These are phyloP conservation scores for Gisinianus flammeolus DNA, from an alignment of 2,888 invertebrate genomes.

Conservation along the genomic window DNA sequence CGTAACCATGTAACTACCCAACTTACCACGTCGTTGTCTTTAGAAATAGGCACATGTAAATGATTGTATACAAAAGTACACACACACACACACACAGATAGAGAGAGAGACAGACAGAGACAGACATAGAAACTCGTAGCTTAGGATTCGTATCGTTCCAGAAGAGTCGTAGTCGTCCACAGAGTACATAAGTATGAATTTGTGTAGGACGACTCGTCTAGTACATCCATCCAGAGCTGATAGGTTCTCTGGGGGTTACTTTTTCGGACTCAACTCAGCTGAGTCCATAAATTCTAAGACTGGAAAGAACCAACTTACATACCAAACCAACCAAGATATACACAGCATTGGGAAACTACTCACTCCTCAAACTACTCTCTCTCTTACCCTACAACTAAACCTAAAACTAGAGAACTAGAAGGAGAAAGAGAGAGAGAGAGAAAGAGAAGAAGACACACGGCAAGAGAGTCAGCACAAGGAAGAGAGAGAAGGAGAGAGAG, in stretches of 20 bases:
- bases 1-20: background rate
- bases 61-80: background rate
- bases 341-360: no score
- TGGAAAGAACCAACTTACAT: constrained; percentile 13
- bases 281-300: constrained; percentile 47
- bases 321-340: no score
- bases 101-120: no score
- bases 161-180: no score
- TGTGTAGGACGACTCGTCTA: background rate
- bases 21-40: background rate
- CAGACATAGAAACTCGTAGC: no score
- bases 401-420: no score
- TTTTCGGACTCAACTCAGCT: constrained; percentile 44
- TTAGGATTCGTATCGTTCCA: no score
- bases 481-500: constrained; percentile 16
- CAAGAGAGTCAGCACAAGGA: background rate
- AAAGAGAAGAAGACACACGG: constrained; percentile 3
- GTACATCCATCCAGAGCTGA: constrained; percentile 37
- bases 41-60: background rate
- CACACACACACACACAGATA: background rate
- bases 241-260: constrained; percentile 44
- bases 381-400: no score
- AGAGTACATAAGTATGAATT: background rate
- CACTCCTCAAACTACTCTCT: no score
- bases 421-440: background rate